Conservation (phyloP, 2,113 vertebrate species). For the Oncorhynchus nerka region DNA sequence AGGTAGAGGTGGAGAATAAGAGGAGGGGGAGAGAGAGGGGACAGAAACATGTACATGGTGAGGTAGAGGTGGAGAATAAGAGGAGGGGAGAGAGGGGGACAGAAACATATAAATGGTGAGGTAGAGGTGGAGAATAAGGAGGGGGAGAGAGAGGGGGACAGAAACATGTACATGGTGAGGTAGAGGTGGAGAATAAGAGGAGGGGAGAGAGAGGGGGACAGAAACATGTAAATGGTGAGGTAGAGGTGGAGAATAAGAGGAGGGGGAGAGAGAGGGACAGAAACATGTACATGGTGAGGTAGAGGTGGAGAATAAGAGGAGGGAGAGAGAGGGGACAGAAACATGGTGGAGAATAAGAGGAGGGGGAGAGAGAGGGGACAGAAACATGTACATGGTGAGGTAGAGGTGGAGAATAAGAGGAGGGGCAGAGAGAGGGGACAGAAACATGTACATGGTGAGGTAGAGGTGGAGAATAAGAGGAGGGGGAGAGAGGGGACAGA, state of each 20-base stretch:
- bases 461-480: conserved; percentile 2
- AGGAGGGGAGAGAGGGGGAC: no score
- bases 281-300: neutral
- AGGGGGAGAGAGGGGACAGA: neutral
- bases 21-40: neutral
- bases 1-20: neutral
- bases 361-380: no score
- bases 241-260: conserved; percentile 2
- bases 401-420: neutral
- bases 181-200: neutral
- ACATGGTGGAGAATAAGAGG: no score
- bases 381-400: neutral
- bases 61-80: neutral
- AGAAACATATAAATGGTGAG: no score
- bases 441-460: no score
- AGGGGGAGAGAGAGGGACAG: neutral
- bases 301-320: neutral
- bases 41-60: neutral
- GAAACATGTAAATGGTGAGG: no score
- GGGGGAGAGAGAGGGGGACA: no score
- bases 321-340: no score
- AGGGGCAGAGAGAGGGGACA: conserved; percentile 4
- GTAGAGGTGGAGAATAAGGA: no score
- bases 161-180: neutral
- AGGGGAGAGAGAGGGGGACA: conserved; percentile 7